Base-by-base conservation (phyloP, 30 jellyfish, hydroid and myxozoan genomes). In the Aurelia aurita region DNA sequence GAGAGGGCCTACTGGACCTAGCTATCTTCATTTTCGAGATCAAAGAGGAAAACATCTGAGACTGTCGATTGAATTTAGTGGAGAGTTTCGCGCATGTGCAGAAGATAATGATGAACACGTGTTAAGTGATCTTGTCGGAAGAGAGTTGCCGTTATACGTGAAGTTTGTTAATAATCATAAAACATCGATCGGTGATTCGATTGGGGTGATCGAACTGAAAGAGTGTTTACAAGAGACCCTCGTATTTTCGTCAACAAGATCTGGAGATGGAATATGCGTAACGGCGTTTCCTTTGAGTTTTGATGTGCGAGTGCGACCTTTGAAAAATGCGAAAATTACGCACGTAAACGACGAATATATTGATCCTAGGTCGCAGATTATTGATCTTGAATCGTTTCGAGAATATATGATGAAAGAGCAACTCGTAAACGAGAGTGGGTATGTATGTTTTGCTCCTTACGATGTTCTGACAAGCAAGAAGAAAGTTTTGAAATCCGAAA, bases 21-120 rank as follows among this genome's bases (percentile, higher is more conserved):
- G 96, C 19, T 82, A 19, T 67, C 77, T 93, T 32, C 98, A 93
- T 57, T 84, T 87, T 69, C 58, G 98, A 59, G 82, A 79, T 80
- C 87, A 96, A 58, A 43, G 80, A 12, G 98, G 98, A 26, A 93
- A 93, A 76, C 98, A 93, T 74, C 72, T 93, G 5, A 87, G 95
- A 18, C 53, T 93, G 69, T 66, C 96, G 19, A 91, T 77, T 23
- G 86, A 81, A 9, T 87, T 77, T 20, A 62, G 31, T 18, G 89
- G 96, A 27, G 76, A 77, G 9, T 87, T 76, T 69, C 43, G 72
- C 76, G 87, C 79, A 47, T 87, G 91, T 39, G 86, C 91, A 26
- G 90, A 69, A 58, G 87, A 68, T 57, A 77, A 59, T 27, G 68
- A 67, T 15, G 89, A 62, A 74, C 87, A 76, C 79, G 1, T 59